Evolutionary conservation across 2,888 invertebrate genomes (phyloP).

Genomic region (Aphodius sticticus): DNA sequence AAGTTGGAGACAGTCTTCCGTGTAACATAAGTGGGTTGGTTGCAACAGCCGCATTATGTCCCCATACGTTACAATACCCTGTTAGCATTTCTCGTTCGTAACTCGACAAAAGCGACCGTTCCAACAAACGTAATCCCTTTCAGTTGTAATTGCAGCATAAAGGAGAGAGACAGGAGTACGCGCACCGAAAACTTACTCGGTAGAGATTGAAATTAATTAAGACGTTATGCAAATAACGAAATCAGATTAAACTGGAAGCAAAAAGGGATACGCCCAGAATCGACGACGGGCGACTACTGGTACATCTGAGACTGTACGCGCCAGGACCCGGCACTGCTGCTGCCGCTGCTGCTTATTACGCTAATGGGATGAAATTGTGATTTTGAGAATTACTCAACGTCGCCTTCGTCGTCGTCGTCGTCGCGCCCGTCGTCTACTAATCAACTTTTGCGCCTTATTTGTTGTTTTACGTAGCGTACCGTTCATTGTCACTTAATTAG

Average conservation of each 20-base stretch:
- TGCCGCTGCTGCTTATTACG: constrained; percentile 19
- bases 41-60: constrained; percentile 9
- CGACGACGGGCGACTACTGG: background rate
- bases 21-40: background rate
- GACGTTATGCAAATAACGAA: constrained; percentile 26
- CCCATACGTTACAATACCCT: constrained; percentile 7
- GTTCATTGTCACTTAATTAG: background rate
- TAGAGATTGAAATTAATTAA: constrained; percentile 23
- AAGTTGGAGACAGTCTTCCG: background rate
- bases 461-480: background rate
- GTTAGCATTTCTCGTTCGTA: background rate
- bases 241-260: constrained; percentile 21
- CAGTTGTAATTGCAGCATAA: constrained; percentile 12
- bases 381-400: constrained; percentile 11
- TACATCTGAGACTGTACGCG: background rate
- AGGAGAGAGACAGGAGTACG: constrained; percentile 7
- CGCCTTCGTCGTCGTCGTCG: background rate
- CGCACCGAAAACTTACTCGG: constrained; percentile 8
- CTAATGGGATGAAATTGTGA: constrained; percentile 20
- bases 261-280: constrained; percentile 16
- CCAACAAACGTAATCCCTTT: constrained; percentile 18
- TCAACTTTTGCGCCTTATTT: background rate
- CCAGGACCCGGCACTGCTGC: background rate
- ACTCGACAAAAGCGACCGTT: constrained; percentile 7
- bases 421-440: background rate